Conservation (phyloP, 2,113 vertebrate genomes). For the Numida meleagris region DNA sequence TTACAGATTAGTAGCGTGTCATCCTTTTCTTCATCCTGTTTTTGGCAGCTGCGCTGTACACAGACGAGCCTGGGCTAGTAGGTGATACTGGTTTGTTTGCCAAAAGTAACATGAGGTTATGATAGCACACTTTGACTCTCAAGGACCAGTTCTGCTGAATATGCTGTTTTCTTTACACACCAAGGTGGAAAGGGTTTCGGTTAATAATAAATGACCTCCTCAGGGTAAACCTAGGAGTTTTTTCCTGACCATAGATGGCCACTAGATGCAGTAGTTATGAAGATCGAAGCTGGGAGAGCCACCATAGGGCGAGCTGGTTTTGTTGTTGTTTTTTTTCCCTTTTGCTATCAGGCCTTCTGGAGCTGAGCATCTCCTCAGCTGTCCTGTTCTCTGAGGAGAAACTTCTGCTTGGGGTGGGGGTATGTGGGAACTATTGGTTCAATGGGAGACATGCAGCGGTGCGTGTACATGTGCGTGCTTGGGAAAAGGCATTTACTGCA, state of each 20-base stretch:
- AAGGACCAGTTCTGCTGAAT: constrained; percentile 12
- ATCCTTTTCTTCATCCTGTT: constrained; percentile 56
- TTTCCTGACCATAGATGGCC: neutral
- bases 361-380: neutral
- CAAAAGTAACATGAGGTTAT: constrained; percentile 2
- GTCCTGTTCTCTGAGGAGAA: neutral
- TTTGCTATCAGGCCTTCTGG: neutral
- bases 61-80: constrained; percentile 51
- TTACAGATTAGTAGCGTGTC: constrained; percentile 54
- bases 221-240: neutral
- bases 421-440: neutral
- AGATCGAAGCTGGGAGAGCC: constrained; percentile 13
- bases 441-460: neutral
- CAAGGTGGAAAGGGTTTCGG: neutral
- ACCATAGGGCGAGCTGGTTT: neutral
- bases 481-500: neutral
- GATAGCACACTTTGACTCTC: neutral
- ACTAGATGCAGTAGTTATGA: neutral
- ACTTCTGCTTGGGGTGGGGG: neutral
- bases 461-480: neutral
- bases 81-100: constrained; percentile 44
- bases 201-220: constrained; percentile 36
- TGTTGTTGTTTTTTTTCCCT: constrained; percentile 38
- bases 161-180: constrained; percentile 7
- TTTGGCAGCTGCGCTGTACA: constrained; percentile 32